A percentile compares a stretch with the other conserved stretches of the same genome.
Conservation (phyloP, 2,888 invertebrate species). For the Pristionchus mayeri region DNA sequence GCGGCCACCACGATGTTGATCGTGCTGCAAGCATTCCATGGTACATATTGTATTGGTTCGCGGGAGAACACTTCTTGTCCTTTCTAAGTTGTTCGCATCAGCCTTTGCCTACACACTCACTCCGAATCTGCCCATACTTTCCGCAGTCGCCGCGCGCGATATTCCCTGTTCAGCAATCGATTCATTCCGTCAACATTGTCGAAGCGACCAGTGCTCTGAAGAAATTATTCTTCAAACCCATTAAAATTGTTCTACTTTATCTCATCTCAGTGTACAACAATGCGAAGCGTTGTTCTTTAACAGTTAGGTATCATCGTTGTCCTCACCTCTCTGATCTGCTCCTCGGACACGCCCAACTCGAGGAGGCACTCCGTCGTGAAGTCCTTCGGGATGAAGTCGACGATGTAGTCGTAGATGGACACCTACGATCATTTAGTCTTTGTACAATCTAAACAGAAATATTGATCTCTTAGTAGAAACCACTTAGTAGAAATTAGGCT, state of each 20-base stretch:
- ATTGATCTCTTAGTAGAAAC: neutral
- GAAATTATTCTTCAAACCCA: neutral
- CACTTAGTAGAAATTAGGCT: too few species aligned
- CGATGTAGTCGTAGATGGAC: neutral
- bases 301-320: too few species aligned
- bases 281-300: too few species aligned
- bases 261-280: neutral
- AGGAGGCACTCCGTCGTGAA: neutral
- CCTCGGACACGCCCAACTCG: neutral
- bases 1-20: neutral
- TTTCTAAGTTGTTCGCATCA: too few species aligned
- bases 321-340: neutral
- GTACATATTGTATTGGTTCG: too few species aligned
- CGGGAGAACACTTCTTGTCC: too few species aligned
- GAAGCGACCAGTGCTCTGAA: constrained; percentile 10
- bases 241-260: neutral
- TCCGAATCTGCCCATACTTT: neutral
- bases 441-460: neutral
- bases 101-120: neutral
- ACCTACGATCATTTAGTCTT: neutral
- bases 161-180: neutral
- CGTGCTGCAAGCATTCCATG: neutral
- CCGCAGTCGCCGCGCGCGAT: neutral
- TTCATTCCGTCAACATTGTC: constrained; percentile 40
- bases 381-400: neutral